Evolutionary conservation across 2,797 vertebrate genomes (phyloP).

Genomic region (Propithecus perrieri): DNA sequence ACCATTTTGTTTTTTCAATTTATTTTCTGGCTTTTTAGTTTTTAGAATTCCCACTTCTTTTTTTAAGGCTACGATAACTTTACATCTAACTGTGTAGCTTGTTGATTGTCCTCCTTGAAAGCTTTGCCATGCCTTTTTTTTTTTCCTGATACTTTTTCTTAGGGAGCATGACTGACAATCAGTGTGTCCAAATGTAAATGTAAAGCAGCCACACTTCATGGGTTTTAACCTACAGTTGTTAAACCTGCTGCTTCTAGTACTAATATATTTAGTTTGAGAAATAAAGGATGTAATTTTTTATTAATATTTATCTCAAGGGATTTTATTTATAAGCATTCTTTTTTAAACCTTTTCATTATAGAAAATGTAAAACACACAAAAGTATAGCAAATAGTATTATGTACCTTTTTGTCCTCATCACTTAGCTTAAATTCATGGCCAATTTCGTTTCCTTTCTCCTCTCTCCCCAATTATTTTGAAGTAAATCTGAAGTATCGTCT

Average conservation of each 20-base stretch:
- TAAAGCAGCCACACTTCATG: neutral
- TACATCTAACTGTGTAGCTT: neutral
- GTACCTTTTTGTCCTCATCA: neutral
- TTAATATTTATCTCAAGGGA: neutral
- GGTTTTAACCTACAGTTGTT: neutral
- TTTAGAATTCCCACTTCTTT: neutral
- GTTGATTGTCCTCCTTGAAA: neutral
- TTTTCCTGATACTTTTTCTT: neutral
- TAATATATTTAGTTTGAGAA: neutral
- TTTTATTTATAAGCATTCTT: constrained; percentile 1
- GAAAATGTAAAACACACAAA: neutral
- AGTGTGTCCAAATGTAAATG: neutral
- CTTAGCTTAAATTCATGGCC: neutral
- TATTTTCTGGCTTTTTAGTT: constrained; percentile 10
- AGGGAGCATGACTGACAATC: neutral
- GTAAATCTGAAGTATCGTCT: neutral
- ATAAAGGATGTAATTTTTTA: neutral
- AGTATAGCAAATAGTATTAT: neutral
- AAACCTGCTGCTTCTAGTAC: neutral
- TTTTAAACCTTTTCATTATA: neutral
- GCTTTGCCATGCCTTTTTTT: neutral
- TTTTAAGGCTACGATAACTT: neutral
- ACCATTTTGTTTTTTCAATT: neutral
- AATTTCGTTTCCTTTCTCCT: neutral
- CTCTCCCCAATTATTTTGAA: constrained; percentile 9